phyloP scores from a whole-genome alignment of 2,888 invertebrate species.

The Campopleginae sp. region DNA sequence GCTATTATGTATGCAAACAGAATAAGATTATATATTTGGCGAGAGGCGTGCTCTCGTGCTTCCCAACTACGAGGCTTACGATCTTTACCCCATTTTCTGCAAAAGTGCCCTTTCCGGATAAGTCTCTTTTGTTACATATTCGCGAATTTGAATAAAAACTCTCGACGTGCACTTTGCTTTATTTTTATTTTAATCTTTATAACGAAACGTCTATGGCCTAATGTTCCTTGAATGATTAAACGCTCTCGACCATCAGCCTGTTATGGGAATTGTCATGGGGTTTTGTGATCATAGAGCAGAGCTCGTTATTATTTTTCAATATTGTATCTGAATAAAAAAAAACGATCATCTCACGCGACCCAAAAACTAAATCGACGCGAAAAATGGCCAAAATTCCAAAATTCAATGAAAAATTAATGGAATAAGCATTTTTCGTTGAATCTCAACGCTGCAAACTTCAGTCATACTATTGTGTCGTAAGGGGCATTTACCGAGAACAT shows the following conservation, averaged over 20 bases:
- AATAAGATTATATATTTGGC: slow-evolving; percentile 45
- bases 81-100: slow-evolving; percentile 20
- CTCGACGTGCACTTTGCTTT: slow-evolving; percentile 5
- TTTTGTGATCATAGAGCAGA: too few relatives aligned
- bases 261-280: neutral
- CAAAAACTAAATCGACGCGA: too few relatives aligned
- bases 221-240: slow-evolving; percentile 23
- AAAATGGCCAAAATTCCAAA: too few relatives aligned
- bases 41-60: slow-evolving; percentile 21
- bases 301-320: too few relatives aligned
- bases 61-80: slow-evolving; percentile 15
- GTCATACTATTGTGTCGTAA: too few relatives aligned
- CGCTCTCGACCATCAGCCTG: neutral
- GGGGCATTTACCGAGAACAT: too few relatives aligned
- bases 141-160: slow-evolving; percentile 23
- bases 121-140: slow-evolving; percentile 10
- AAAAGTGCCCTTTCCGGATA: slow-evolving; percentile 10
- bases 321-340: too few relatives aligned
- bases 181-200: too few relatives aligned
- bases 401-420: too few relatives aligned
- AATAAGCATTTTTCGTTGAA: too few relatives aligned
- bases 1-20: slow-evolving; percentile 50
- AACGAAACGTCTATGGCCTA: neutral
- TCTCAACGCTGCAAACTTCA: too few relatives aligned
- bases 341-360: too few relatives aligned